Conservation (phyloP, 2,888 invertebrate species). For the Anorthoa munda region DNA sequence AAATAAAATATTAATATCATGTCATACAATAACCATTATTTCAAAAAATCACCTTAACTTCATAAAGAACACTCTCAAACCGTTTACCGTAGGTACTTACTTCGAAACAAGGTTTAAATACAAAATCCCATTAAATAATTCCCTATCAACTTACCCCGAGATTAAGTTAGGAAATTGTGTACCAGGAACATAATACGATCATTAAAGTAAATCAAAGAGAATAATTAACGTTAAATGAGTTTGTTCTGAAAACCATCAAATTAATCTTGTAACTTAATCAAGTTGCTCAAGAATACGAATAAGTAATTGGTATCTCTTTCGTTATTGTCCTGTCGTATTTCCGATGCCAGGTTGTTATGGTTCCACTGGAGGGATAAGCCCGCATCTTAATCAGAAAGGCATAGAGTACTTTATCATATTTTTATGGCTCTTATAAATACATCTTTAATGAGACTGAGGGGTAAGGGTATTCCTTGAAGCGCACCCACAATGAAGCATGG, state of each 20-base stretch:
- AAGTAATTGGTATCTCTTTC: slow-evolving; percentile 33
- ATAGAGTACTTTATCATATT: background rate
- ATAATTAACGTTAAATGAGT: slow-evolving; percentile 47
- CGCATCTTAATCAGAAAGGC: background rate
- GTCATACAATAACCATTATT: too few relatives aligned
- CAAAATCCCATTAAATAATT: background rate
- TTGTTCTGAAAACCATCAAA: slow-evolving; percentile 41
- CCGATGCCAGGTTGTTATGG: background rate
- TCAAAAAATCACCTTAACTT: too few relatives aligned
- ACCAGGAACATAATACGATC: slow-evolving; percentile 36
- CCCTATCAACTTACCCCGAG: slow-evolving; percentile 17
- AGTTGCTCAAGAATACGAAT: slow-evolving; percentile 35
- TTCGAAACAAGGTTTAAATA: slow-evolving; percentile 11
- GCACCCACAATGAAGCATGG: too few relatives aligned
- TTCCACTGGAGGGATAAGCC: background rate
- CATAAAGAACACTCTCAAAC: background rate
- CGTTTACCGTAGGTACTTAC: background rate
- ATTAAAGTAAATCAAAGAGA: slow-evolving; percentile 53
- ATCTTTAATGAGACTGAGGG: too few relatives aligned
- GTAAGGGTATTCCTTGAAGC: too few relatives aligned
- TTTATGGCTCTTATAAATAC: background rate
- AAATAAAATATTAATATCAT: too few relatives aligned
- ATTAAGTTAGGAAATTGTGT: slow-evolving; percentile 28
- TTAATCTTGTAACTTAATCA: slow-evolving; percentile 51
- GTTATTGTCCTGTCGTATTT: slow-evolving; percentile 5